Conservation (phyloP, 2,113 vertebrate species). For the Prionailurus bengalensis region DNA sequence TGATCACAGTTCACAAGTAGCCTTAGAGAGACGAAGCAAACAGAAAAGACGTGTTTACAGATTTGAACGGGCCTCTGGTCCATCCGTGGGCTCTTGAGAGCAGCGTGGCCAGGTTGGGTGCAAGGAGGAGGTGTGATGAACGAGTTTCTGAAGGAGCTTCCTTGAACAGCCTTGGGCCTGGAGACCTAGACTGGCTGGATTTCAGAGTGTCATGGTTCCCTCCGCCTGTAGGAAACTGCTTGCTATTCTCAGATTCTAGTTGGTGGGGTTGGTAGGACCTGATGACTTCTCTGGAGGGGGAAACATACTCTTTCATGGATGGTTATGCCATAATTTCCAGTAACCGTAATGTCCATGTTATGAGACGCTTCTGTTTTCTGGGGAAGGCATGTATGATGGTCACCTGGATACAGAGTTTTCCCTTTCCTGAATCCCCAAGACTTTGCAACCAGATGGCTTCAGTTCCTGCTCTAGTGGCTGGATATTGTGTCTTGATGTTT, state of each 20-base stretch:
- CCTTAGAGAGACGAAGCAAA: background rate
- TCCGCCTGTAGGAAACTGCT: background rate
- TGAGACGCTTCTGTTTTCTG: background rate
- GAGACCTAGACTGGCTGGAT: background rate
- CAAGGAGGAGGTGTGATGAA: background rate
- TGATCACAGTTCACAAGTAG: background rate
- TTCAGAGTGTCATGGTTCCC: background rate
- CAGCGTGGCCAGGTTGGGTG: background rate
- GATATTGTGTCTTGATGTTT: background rate
- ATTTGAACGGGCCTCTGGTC: background rate
- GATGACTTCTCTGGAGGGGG: constrained; percentile 16
- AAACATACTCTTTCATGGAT: background rate
- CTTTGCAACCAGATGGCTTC: background rate
- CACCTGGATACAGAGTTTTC: background rate
- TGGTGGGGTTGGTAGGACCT: background rate
- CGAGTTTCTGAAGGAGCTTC: background rate
- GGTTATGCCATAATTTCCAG: background rate
- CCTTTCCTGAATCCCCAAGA: background rate
- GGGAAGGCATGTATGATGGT: background rate
- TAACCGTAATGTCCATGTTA: background rate
- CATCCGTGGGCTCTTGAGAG: background rate
- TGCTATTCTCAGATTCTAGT: background rate
- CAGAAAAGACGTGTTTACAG: background rate
- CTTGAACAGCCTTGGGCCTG: background rate
- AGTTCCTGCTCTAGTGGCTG: background rate